Percentiles rank a stretch among this genome's conserved stretches.
phyloP scores from a whole-genome alignment of 2,113 vertebrate species.

The Aegithalos caudatus region DNA sequence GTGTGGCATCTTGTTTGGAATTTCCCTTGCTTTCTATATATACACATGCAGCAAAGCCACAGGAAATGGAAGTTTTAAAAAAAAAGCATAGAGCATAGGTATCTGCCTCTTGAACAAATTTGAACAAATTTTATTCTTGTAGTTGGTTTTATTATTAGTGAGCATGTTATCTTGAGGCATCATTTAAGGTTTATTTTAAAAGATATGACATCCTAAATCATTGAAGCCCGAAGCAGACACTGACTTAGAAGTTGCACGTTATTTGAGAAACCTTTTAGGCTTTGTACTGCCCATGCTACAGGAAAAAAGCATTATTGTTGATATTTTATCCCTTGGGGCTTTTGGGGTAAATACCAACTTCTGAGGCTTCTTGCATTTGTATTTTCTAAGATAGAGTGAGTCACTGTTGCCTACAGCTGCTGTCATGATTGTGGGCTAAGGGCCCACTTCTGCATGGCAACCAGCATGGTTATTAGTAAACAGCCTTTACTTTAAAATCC shows the following conservation, averaged over 20 bases:
- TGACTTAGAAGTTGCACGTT: not conserved
- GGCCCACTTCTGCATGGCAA: not conserved
- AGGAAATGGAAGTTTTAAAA: slow-evolving; percentile 61
- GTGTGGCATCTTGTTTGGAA: slow-evolving; percentile 60
- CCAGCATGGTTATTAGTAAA: not conserved
- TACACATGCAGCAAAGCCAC: slow-evolving; percentile 42
- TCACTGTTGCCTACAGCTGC: slow-evolving; percentile 25
- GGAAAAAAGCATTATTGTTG: not conserved
- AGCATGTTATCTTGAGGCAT: not conserved
- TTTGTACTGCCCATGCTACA: not conserved
- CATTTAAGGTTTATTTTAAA: not conserved
- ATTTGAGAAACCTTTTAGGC: not conserved
- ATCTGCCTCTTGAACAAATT: slow-evolving; percentile 12
- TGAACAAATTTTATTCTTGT: slow-evolving; percentile 35
- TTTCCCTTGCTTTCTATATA: slow-evolving; percentile 69
- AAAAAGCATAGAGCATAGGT: slow-evolving; percentile 37
- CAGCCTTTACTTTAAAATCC: not conserved
- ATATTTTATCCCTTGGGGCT: not conserved
- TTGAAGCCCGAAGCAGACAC: not conserved
- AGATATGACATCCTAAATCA: not conserved
- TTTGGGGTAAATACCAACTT: not conserved
- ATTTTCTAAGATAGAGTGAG: not conserved
- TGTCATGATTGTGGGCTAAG: not conserved
- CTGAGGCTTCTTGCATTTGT: not conserved
- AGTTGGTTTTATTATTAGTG: slow-evolving; percentile 44